Evolutionary conservation across 2,888 invertebrate species (phyloP).

Genomic region (Liodrosophila aerea): DNA sequence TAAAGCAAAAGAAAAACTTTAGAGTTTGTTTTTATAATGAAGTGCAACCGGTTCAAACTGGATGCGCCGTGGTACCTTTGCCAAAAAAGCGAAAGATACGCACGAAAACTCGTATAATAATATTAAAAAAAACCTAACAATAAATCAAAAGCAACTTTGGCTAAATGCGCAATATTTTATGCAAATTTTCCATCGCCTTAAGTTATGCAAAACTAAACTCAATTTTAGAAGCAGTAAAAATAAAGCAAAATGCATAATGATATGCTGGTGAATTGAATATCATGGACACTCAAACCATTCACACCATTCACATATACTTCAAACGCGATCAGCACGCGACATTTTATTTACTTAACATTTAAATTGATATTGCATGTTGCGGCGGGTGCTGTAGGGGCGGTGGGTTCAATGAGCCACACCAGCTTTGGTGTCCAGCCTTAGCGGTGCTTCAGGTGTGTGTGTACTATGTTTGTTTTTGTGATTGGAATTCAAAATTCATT

Average conservation of each 20-base stretch:
- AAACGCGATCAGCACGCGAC: conserved; percentile 38
- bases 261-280: not conserved
- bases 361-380: conserved; percentile 12
- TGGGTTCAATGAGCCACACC: conserved; percentile 71
- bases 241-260: not conserved
- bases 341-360: conserved; percentile 11
- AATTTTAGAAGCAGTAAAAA: conserved; percentile 7
- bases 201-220: not conserved
- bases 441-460: conserved; percentile 33
- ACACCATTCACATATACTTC: not conserved
- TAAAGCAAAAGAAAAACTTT: conserved; percentile 42
- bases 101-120: conserved; percentile 36
- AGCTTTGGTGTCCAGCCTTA: conserved; percentile 39
- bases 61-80: conserved; percentile 33
- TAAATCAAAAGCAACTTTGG: conserved; percentile 17
- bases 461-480: conserved; percentile 16
- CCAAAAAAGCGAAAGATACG: conserved; percentile 26
- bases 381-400: too few relatives aligned
- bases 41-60: conserved; percentile 66
- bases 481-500: conserved; percentile 49
- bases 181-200: conserved; percentile 25
- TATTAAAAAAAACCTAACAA: conserved; percentile 20
- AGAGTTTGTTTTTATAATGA: conserved; percentile 67
- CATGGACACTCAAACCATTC: conserved; percentile 1
- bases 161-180: conserved; percentile 43